Evolutionary conservation across 2,888 invertebrate genomes (phyloP), one percentile per base, ranked within the genome.

Genomic region (Arctia plantaginis): DNA sequence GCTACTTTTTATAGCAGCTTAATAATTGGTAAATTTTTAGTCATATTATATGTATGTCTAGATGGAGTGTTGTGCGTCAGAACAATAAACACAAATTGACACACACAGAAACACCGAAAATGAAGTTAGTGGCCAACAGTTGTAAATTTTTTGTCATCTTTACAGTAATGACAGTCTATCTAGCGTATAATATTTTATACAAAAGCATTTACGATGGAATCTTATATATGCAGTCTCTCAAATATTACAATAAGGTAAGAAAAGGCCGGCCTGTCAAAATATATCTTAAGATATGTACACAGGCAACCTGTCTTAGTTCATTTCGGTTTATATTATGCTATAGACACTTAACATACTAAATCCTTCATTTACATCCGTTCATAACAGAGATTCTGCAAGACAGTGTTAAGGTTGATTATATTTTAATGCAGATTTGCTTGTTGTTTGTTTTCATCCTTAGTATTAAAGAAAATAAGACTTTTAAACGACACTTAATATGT

Each of bases 321-420:
- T 64, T 64, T 27, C 18, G 62, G 33, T 12, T 30, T 55, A 55
- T 55, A 12, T 55, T n/a, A n/a, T 55, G n/a, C 51, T 55, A 55
- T n/a, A 72, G 59, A 39, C 72, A 67, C 72, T 72, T 41, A 51
- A 72, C 55, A 27, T 41, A 35, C 55, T 33, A 51, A 35, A 30
- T 15, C 23, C 69, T 65, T 65, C 64, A 33, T 65, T 65, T 77
- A 69, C 68, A 83, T 82, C 77, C 76, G 23, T n/a, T 55, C 51
- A n/a, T 12, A n/a, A 3, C 12, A 70, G 70, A 77, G 75, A 81
- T 81, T 82, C 77, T 81, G 77, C 77, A 77, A 79, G n/a, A 55
- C 51, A 12, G 23, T 55, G 51, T 55, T n/a, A 10, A 3, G n/a
- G 23, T 55, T 55, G n/a, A 55, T 23, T 55, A n/a, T 55, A 55